phyloP scores from a whole-genome alignment of 1,140 invertebrate genomes.

The Chironomus tepperi region DNA sequence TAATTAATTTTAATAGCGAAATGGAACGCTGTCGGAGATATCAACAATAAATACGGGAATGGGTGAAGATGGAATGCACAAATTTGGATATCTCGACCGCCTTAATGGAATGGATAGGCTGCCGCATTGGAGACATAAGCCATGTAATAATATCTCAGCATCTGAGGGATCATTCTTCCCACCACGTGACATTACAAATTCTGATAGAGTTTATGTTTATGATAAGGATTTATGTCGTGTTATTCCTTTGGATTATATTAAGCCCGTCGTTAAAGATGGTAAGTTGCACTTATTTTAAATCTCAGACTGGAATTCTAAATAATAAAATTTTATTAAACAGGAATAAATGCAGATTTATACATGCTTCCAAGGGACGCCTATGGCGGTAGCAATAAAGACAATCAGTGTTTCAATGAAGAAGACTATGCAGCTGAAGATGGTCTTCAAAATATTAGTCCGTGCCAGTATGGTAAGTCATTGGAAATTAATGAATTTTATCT shows the following conservation, averaged over 20 bases:
- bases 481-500: constrained; percentile 20
- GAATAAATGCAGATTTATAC: constrained; percentile 60
- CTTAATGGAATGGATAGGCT: constrained; percentile 66
- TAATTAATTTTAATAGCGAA: constrained; percentile 49
- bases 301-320: background rate
- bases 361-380: constrained; percentile 61
- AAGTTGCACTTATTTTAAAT: constrained; percentile 28
- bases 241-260: constrained; percentile 61
- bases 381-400: constrained; percentile 60
- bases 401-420: constrained; percentile 69
- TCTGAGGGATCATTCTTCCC: constrained; percentile 82
- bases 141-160: constrained; percentile 71
- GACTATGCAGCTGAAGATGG: constrained; percentile 62
- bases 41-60: constrained; percentile 72
- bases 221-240: constrained; percentile 80
- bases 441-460: constrained; percentile 75
- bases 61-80: constrained; percentile 51
- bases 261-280: constrained; percentile 56
- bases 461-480: constrained; percentile 61
- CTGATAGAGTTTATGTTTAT: constrained; percentile 65
- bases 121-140: constrained; percentile 63
- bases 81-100: constrained; percentile 68
- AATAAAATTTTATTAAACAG: constrained; percentile 35
- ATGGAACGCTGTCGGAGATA: constrained; percentile 70
- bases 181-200: constrained; percentile 59